phyloP scores from a whole-genome alignment of 2,888 invertebrate genomes.

The Acanthosepion esculentum region DNA sequence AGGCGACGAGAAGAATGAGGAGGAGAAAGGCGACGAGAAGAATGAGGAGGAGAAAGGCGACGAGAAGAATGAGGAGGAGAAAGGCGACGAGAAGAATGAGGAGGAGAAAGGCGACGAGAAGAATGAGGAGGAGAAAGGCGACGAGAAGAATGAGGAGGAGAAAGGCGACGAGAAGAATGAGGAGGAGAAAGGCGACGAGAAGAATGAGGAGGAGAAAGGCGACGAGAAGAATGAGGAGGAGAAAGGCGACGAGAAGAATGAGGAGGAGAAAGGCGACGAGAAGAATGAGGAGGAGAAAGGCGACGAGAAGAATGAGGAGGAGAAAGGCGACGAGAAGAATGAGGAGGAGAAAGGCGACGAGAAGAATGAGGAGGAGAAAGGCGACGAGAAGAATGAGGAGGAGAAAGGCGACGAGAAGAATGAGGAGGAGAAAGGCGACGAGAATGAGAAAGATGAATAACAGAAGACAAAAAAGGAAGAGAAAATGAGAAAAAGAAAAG shows the following conservation, averaged over 20 bases:
- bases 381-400: background rate
- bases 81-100: too few species aligned
- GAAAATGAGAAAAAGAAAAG: background rate
- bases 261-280: background rate
- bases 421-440: too few species aligned
- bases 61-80: background rate
- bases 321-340: background rate
- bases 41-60: background rate
- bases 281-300: background rate
- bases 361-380: background rate
- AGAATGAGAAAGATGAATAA: too few species aligned
- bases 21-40: background rate
- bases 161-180: too few species aligned
- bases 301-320: too few species aligned
- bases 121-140: too few species aligned
- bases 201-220: background rate
- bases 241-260: background rate
- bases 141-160: too few species aligned
- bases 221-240: too few species aligned
- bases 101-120: too few species aligned
- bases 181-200: too few species aligned
- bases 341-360: background rate
- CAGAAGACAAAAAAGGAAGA: background rate
- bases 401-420: background rate
- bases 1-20: background rate